A percentile compares a stretch with the other conserved stretches of the same genome.
phyloP scores from a whole-genome alignment of 1,140 invertebrate species.

The Gonatopus flavifemur region DNA sequence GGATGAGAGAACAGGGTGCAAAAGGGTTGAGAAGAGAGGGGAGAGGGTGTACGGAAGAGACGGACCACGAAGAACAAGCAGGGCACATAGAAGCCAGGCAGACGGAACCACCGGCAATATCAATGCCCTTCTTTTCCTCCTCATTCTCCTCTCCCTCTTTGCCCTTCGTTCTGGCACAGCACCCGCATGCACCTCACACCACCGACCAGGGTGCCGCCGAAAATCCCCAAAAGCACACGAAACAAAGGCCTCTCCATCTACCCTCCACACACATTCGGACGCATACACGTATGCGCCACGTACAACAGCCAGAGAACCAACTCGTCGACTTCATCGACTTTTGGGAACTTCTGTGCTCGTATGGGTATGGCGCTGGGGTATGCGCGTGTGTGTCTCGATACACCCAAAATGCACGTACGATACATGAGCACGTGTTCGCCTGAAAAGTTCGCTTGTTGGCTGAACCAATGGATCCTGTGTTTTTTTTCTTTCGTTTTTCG shows the following conservation, averaged over 20 bases:
- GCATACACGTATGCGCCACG: neutral
- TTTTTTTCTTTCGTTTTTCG: no score
- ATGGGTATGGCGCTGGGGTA: neutral
- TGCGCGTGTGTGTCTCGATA: constrained; percentile 8
- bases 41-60: constrained; percentile 10
- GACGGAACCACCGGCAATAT: constrained; percentile 32
- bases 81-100: constrained; percentile 7
- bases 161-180: constrained; percentile 17
- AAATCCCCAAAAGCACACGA: constrained; percentile 46
- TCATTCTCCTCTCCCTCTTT: neutral
- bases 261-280: neutral
- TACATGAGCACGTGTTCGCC: constrained; percentile 15
- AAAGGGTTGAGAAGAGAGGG: constrained; percentile 19
- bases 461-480: no score
- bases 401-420: neutral
- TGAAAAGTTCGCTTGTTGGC: constrained; percentile 10
- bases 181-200: constrained; percentile 27
- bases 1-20: constrained; percentile 27
- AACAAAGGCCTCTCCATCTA: constrained; percentile 37
- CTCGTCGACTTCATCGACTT: constrained; percentile 8
- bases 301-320: constrained; percentile 7
- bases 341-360: constrained; percentile 8
- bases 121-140: no score
- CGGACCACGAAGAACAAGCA: constrained; percentile 9
- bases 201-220: constrained; percentile 38